phyloP scores from a whole-genome alignment of 2,888 invertebrate species.

The Drosophila testacea region DNA sequence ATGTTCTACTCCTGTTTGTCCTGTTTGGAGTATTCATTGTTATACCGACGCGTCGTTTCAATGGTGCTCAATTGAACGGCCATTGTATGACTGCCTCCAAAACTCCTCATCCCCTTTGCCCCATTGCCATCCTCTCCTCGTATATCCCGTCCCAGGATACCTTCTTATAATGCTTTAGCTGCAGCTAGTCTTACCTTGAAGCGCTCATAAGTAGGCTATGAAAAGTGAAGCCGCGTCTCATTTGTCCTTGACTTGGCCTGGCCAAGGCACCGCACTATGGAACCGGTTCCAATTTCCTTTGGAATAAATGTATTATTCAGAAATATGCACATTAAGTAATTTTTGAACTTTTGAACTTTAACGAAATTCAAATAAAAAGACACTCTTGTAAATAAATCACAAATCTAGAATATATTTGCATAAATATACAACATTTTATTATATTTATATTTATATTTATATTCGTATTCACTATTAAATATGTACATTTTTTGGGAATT shows the following conservation, averaged over 20 bases:
- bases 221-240: constrained; percentile 37
- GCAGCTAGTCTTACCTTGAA: constrained; percentile 17
- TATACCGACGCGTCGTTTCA: constrained; percentile 31
- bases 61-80: constrained; percentile 56
- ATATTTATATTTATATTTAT: too few species aligned
- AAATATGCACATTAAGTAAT: too few species aligned
- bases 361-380: too few species aligned
- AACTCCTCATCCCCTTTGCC: neutral
- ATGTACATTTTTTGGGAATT: too few species aligned
- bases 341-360: too few species aligned
- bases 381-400: too few species aligned
- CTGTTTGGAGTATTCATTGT: constrained; percentile 32
- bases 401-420: too few species aligned
- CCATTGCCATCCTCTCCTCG: neutral
- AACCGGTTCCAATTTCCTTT: too few species aligned
- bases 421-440: too few species aligned
- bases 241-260: constrained; percentile 51
- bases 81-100: constrained; percentile 30
- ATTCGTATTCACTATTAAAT: too few species aligned
- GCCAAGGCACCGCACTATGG: constrained; percentile 12
- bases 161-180: neutral
- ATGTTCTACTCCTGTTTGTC: constrained; percentile 13
- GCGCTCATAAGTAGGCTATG: constrained; percentile 51
- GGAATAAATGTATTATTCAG: too few species aligned
- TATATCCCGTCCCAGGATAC: neutral